Evolutionary conservation across 2,888 invertebrate genomes (phyloP), one percentile per base, ranked within the genome.

Genomic region (Seira sanloemensis): DNA sequence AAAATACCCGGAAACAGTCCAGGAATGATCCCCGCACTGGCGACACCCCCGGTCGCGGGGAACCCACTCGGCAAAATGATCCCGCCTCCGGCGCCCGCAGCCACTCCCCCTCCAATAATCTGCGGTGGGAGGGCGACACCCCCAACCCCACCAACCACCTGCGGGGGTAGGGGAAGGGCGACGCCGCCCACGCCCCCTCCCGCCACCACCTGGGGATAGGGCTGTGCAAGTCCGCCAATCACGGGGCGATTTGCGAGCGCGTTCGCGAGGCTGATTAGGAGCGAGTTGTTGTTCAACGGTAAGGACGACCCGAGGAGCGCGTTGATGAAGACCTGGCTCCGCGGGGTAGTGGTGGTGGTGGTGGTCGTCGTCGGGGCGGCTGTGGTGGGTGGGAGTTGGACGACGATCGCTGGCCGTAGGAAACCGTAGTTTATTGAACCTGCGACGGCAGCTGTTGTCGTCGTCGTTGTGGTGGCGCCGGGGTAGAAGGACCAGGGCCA

Each of bases 351-450:
- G 27, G 88, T 46, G 2, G 87, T 75, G 66, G 84, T 77, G 27
- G 84, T 68, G 18, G 67, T 66, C n/a, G 80, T 77, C 12, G 78
- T 78, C 26, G 88, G 37, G 2, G 86, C 46, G 0, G 86, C 68
- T 46, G 86, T 85, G 23, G 89, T 84, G 5, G 86, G 27, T 7
- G 84, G 69, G 7, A 69, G n/a, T 27, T 65, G 75, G 0, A 75
- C 75, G 24, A 75, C 25, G 5, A 75, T 18, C 0, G 66, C 24
- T 2, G 75, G 75, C 18, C 75, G 65, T 16, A 75, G 24, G 19
- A 75, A 75, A 23, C 74, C 75, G 21, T 75, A 75, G 46, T 75
- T 75, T 21, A 75, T 16, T n/a, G 65, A 27, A 9, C 26, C 74
- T 7, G 62, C 23, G 5, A 25, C 62, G 9, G 27, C 25, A 12